Conservation (phyloP, 2,797 vertebrate species). For the Neomorphus geoffroyi region DNA sequence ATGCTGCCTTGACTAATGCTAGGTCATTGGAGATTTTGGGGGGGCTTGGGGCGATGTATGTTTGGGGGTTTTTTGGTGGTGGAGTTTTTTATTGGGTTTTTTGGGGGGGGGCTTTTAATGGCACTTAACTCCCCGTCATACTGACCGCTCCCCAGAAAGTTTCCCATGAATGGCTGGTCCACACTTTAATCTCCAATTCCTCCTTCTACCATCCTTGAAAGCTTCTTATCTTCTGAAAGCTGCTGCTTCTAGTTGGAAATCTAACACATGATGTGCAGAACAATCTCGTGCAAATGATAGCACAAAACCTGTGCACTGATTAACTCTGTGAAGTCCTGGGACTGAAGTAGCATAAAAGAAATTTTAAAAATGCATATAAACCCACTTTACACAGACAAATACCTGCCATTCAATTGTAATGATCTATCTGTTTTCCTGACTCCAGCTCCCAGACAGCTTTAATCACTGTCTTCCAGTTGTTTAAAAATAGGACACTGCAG, state of each 20-base stretch:
- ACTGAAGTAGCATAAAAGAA: background rate
- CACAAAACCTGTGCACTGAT: background rate
- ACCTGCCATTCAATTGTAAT: background rate
- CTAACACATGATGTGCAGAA: fast-evolving
- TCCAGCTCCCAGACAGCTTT: background rate
- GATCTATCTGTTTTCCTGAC: background rate
- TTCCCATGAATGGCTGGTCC: background rate
- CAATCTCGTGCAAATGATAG: background rate
- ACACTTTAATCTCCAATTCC: background rate
- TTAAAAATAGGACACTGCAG: background rate
- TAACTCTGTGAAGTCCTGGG: background rate
- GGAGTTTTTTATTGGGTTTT: background rate
- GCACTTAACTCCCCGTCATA: background rate
- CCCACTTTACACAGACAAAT: background rate
- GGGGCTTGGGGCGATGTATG: too few species aligned
- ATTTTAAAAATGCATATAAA: background rate
- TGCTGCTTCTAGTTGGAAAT: background rate
- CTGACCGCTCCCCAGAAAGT: background rate
- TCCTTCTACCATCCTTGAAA: background rate
- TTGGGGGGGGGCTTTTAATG: background rate
- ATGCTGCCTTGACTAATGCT: background rate
- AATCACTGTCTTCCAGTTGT: background rate
- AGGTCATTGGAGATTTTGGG: fast-evolving
- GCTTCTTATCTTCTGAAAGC: background rate
- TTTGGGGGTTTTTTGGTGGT: background rate